Evolutionary conservation across 2,797 vertebrate species (phyloP), one percentile per base, ranked within the genome.

Genomic region (Phyllotis vaccarum): DNA sequence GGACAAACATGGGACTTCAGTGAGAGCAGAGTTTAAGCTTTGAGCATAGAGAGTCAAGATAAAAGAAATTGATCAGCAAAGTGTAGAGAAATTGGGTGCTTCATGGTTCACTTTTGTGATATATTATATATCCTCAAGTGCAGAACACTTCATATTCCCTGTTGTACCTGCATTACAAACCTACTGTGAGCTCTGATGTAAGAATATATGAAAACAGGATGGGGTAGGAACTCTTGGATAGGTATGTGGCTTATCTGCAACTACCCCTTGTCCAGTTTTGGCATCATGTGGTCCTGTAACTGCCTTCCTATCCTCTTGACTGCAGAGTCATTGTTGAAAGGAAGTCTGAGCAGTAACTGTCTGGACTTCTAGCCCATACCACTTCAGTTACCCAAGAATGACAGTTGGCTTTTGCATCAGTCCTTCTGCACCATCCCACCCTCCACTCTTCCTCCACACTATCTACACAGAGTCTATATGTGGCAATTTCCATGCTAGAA

Each of bases 371-470:
- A 96, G 62, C 81, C 88, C 70, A 88, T 93, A 95, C 68, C 85
- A 87, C 86, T 75, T 93, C 72, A 95, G 72, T 98, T 98, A 93
- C 97, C 92, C 93, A 98, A 98, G 91, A 97, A 97, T 40, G 91
- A 96, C 97, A 90, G 97, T 98, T 98, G 79, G 86, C 8, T 97
- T 98, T 97, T 98, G 91, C 97, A 96, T 97, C 96, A 98, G 80
- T 74, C 54, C 22, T 21, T 89, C 43, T 96, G 40, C 82, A 90
- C 43, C 43, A 94, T 92, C 89, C 68, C 94, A 22, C 16, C 70
- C 62, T 68, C 54, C 37, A 76, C 64, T 64, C 43, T 31, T 91
- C 72, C 75, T 78, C 31, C 17, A 68, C n/a, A 83, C 49, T 93
- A 66, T n/a, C 62, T 92, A 85, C 70, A 56, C 78, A 85, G 88